Evolutionary conservation across 2,888 invertebrate genomes (phyloP).

Genomic region (Coleophora flavipennella): DNA sequence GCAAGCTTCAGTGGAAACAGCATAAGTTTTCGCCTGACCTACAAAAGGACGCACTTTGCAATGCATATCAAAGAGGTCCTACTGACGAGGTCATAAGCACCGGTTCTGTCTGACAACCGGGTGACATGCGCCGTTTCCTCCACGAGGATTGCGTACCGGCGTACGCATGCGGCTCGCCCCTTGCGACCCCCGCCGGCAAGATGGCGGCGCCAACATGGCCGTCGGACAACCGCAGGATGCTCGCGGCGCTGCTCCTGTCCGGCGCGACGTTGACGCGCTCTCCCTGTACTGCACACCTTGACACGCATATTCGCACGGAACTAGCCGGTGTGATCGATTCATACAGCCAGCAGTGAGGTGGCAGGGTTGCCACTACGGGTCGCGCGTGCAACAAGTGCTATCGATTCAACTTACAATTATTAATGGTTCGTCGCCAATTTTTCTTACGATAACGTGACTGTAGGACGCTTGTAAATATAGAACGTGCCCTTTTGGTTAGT

Average conservation of each 20-base stretch:
- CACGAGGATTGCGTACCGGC: slow-evolving; percentile 55
- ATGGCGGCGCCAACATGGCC: slow-evolving; percentile 73
- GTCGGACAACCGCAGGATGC: slow-evolving; percentile 70
- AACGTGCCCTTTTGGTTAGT: slow-evolving; percentile 60
- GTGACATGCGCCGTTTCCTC: slow-evolving; percentile 53
- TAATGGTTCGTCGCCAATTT: no score
- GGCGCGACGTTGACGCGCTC: slow-evolving; percentile 56
- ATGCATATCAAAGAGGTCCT: slow-evolving; percentile 37
- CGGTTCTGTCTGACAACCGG: slow-evolving; percentile 28
- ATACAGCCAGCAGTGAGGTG: slow-evolving; percentile 33
- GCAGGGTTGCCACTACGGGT: slow-evolving; percentile 31
- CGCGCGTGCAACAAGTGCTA: slow-evolving; percentile 70
- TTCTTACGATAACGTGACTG: slow-evolving; percentile 51
- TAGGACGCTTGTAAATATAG: slow-evolving; percentile 61
- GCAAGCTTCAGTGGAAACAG: slow-evolving; percentile 58
- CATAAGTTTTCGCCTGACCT: slow-evolving; percentile 56
- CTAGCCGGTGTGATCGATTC: slow-evolving; percentile 48
- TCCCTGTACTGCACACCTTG: slow-evolving; percentile 49
- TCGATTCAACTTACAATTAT: slow-evolving; percentile 19
- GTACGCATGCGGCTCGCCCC: slow-evolving; percentile 68
- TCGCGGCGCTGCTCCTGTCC: slow-evolving; percentile 57
- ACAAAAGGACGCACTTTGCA: slow-evolving; percentile 50
- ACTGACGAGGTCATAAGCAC: slow-evolving; percentile 33
- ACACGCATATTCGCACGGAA: slow-evolving; percentile 46
- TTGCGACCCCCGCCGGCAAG: slow-evolving; percentile 63